Percentiles rank a stretch among this genome's conserved stretches.
Conservation (phyloP, 2,888 invertebrate species). For the Acronicta leporina region DNA sequence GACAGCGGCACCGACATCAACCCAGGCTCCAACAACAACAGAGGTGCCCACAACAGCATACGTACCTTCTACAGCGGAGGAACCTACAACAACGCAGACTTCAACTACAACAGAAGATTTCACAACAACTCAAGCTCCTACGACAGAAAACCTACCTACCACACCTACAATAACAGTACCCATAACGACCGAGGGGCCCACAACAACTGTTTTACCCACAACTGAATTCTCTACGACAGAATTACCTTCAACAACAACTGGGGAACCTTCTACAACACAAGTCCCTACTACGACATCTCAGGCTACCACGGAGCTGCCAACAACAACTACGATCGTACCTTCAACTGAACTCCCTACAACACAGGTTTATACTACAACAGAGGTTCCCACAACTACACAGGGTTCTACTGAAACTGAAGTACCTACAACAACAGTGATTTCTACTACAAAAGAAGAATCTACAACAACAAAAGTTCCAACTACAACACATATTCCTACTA, state of each 20-base stretch:
- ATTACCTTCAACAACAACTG: slow-evolving; percentile 11
- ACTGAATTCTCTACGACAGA: slow-evolving; percentile 4
- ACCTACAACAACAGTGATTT: neutral
- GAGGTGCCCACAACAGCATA: slow-evolving; percentile 11
- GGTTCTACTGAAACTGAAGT: neutral
- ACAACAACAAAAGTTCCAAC: neutral
- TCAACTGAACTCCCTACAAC: neutral
- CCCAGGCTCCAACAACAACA: neutral
- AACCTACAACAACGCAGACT: neutral
- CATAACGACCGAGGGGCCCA: neutral
- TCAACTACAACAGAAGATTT: slow-evolving; percentile 9
- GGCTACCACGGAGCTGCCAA: slow-evolving; percentile 3
- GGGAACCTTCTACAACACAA: slow-evolving; percentile 13
- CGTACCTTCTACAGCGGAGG: neutral
- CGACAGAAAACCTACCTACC: neutral
- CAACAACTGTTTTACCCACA: slow-evolving; percentile 16
- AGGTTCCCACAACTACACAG: neutral
- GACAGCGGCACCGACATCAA: neutral
- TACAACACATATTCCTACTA: neutral
- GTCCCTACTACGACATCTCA: slow-evolving; percentile 6
- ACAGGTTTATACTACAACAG: neutral
- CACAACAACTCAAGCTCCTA: neutral
- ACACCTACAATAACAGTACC: neutral
- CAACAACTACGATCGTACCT: neutral
- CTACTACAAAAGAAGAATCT: neutral